Conservation (phyloP, 2,888 invertebrate species). For the Lasioglossum leucozonium region DNA sequence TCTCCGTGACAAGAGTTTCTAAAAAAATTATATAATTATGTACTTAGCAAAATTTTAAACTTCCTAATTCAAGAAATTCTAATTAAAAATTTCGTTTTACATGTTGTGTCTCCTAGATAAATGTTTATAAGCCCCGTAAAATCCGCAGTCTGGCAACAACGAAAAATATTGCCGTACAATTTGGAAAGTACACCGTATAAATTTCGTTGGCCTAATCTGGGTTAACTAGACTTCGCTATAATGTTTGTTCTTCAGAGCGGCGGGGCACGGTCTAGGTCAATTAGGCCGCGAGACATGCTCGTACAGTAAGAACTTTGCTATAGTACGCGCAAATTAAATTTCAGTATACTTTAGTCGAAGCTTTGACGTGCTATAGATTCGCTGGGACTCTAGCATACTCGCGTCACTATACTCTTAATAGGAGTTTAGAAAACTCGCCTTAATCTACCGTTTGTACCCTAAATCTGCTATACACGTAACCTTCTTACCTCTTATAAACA, state of each 20-base stretch:
- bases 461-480: neutral
- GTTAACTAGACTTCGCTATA: constrained; percentile 2
- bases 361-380: neutral
- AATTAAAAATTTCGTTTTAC: neutral
- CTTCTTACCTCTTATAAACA: neutral
- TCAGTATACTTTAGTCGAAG: neutral
- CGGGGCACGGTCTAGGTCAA: neutral
- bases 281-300: neutral
- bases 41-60: neutral
- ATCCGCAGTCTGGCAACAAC: neutral
- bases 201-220: neutral
- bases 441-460: neutral
- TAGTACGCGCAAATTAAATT: neutral
- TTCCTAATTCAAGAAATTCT: neutral
- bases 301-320: constrained; percentile 6
- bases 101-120: neutral
- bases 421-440: neutral
- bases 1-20: neutral
- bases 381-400: neutral
- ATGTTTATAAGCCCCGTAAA: neutral
- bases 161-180: neutral
- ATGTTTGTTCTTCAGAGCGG: constrained; percentile 5
- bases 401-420: neutral
- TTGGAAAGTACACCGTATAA: neutral
- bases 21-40: neutral